A percentile compares a stretch with the other conserved stretches of the same genome.
phyloP scores from a whole-genome alignment of 2,113 vertebrate species.

The Grammomys surdaster region DNA sequence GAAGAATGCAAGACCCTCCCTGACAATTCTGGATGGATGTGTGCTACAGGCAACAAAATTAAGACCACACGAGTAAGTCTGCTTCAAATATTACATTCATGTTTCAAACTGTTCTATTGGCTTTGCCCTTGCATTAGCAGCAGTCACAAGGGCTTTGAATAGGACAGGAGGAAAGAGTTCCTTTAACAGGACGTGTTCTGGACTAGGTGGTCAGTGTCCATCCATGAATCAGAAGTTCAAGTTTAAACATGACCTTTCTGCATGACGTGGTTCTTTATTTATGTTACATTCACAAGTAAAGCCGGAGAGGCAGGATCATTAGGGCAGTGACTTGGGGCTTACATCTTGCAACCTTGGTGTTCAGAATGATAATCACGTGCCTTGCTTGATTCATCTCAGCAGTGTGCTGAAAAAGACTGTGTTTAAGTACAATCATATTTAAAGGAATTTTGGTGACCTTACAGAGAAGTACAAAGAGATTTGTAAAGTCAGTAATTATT shows the following conservation, averaged over 20 bases:
- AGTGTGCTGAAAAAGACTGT: constrained; percentile 34
- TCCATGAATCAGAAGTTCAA: constrained; percentile 3
- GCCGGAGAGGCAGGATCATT: not conserved
- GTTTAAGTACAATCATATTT: not conserved
- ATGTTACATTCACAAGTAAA: constrained; percentile 17
- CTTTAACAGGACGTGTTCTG: not conserved
- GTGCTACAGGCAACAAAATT: constrained; percentile 98
- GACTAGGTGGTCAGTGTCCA: not conserved
- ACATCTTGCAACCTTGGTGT: not conserved
- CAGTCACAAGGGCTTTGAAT: not conserved
- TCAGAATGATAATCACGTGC: constrained; percentile 14
- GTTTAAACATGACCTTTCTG: not conserved
- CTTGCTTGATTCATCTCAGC: constrained; percentile 30
- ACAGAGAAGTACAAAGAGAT: not conserved
- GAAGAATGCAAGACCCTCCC: constrained; percentile 98
- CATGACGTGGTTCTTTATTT: not conserved
- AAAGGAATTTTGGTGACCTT: not conserved
- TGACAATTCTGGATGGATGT: constrained; percentile 99
- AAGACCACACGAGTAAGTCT: constrained; percentile 98
- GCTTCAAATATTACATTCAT: not conserved
- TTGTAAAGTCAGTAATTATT: not conserved
- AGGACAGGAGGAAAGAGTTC: not conserved
- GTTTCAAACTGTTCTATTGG: not conserved
- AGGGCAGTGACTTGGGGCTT: not conserved
- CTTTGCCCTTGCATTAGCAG: not conserved